A percentile compares a stretch with the other conserved stretches of the same genome.
phyloP scores from a whole-genome alignment of 2,797 vertebrate genomes.

The Glossophaga mutica region DNA sequence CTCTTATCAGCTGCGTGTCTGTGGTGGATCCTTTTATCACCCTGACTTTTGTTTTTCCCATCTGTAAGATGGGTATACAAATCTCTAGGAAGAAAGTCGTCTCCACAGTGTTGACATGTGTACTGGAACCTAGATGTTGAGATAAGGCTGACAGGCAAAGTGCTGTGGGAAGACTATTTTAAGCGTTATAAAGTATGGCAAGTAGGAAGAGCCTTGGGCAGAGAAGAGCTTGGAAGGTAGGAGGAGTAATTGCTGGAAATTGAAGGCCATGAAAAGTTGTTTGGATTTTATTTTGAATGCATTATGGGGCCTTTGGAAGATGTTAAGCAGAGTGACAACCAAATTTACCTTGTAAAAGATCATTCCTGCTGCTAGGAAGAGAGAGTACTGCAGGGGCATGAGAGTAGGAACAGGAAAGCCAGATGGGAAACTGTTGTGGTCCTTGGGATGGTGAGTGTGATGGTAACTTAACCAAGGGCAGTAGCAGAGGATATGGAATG shows the following conservation, averaged over 20 bases:
- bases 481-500: neutral
- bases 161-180: neutral
- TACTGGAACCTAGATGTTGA: neutral
- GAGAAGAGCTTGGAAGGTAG: neutral
- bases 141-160: neutral
- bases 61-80: neutral
- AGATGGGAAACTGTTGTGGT: neutral
- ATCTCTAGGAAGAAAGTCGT: neutral
- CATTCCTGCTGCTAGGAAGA: neutral
- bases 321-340: neutral
- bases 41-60: neutral
- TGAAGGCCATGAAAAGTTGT: neutral
- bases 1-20: neutral
- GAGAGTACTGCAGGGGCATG: fast-evolving
- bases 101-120: neutral
- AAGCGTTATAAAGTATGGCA: neutral
- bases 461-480: neutral
- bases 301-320: neutral
- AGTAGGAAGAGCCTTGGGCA: neutral
- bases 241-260: neutral
- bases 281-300: neutral
- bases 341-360: neutral
- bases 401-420: neutral
- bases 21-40: neutral
- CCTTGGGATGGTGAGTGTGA: neutral